These are phyloP conservation scores for Acanthopleura granulata DNA, from an alignment of 2,888 invertebrate species.

Conservation along the genomic window DNA sequence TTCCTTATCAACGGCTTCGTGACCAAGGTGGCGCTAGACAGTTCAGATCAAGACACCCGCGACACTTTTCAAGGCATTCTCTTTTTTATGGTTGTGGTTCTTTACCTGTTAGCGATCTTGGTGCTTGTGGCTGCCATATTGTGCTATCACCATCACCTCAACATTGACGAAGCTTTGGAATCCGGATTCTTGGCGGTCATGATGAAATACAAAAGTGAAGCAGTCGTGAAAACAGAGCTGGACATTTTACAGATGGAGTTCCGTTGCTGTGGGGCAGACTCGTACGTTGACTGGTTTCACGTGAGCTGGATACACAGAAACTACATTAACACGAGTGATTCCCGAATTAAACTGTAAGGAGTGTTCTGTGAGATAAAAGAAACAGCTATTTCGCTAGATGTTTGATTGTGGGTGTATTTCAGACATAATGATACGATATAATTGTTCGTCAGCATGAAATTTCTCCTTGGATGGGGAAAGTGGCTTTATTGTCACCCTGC, in stretches of 20 bases:
- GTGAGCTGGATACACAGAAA: slow-evolving; percentile 51
- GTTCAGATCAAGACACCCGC: slow-evolving; percentile 37
- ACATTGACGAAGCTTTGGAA: slow-evolving; percentile 41
- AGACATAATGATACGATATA: background rate
- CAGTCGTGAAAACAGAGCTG: slow-evolving; percentile 43
- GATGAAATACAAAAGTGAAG: slow-evolving; percentile 47
- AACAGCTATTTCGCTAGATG: background rate
- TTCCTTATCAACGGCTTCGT: slow-evolving; percentile 35
- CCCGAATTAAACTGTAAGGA: slow-evolving; percentile 38
- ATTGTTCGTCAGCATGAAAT: background rate
- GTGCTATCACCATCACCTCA: slow-evolving; percentile 34
- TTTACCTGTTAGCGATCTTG: slow-evolving; percentile 36
- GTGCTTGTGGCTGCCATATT: slow-evolving; percentile 38
- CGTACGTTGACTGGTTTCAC: slow-evolving; percentile 60
- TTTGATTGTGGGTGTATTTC: slow-evolving; percentile 2
- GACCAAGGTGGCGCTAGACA: slow-evolving; percentile 40
- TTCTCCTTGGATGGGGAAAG: no score
- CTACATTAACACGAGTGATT: slow-evolving; percentile 39
- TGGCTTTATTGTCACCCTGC: no score
- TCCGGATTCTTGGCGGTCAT: slow-evolving; percentile 45
- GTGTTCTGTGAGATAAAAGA: background rate
- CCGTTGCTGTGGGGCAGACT: slow-evolving; percentile 58
- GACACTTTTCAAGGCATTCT: slow-evolving; percentile 38
- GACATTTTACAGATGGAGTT: slow-evolving; percentile 55
- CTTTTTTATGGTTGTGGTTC: slow-evolving; percentile 34